Evolutionary conservation across 1,140 invertebrate species (phyloP), one percentile per base, ranked within the genome.

Genomic region (Reticulitermes speratus): DNA sequence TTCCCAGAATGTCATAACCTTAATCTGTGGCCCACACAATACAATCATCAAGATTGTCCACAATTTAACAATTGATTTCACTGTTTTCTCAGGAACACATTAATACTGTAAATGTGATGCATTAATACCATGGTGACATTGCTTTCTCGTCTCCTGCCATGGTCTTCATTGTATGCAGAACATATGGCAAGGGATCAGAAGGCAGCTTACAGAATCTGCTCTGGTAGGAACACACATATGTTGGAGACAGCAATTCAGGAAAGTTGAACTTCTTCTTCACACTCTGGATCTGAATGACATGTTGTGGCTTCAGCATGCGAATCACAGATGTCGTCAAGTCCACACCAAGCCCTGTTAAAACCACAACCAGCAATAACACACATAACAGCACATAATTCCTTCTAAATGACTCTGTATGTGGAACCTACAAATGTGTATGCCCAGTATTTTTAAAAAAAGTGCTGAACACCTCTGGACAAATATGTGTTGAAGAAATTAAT

Each of bases 221-320:
- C 45, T 52, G 30, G 45, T 48, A 59, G 5, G 5, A 8, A 65
- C 45, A 44, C 19, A 84, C 84, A 84, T 25, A 84, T 30, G 30
- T 9, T 52, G 48, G 48, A 52, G 5, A 19, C 84, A 84, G 59
- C 25, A 38, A 45, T 16, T 84, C 48, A 32, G 44, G 48, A 32
- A 84, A 84, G 44, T 84, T 84, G 48, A 55, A 45, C 44, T 38
- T 23, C 8, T 25, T 12, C 3, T 65, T 52, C 16, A 9, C 14
- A 38, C 84, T 84, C 84, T 84, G 48, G 16, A 84, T 84, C n/a
- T 84, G 84, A 23, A 84, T n/a, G 45, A 84, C 84, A 45, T 48
- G 48, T 14, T 38, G 48, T 84, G 84, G 84, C 19, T 45, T 52
- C 16, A 84, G 84, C 38, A 84, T 6, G 59, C 84, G 84, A 32